Percentiles rank a stretch among this genome's conserved stretches.
phyloP scores from a whole-genome alignment of 2,113 vertebrate genomes.

The Tamias sibiricus region DNA sequence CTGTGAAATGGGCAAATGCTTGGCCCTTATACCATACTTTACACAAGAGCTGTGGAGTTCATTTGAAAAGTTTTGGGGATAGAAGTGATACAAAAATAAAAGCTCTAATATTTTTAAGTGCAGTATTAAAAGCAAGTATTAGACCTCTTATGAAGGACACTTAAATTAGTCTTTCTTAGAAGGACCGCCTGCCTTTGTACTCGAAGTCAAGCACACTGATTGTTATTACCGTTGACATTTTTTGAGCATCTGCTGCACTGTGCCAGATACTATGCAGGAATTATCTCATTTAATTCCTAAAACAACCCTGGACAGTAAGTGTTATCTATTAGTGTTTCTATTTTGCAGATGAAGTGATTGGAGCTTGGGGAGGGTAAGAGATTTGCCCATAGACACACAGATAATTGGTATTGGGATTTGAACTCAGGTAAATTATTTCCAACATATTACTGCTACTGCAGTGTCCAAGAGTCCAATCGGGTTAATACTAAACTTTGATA shows the following conservation, averaged over 20 bases:
- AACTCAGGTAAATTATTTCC: constrained; percentile 58
- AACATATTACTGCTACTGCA: not conserved
- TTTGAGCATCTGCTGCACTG: not conserved
- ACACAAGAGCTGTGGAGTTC: not conserved
- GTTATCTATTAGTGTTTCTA: not conserved
- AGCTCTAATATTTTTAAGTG: not conserved
- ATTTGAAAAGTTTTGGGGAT: not conserved
- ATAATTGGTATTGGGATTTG: not conserved
- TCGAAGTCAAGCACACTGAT: not conserved
- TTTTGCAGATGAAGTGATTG: constrained; percentile 27
- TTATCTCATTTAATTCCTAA: not conserved
- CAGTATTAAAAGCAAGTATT: constrained; percentile 33
- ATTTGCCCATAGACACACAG: not conserved
- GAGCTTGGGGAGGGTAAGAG: not conserved
- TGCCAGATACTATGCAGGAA: not conserved
- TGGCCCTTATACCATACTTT: not conserved
- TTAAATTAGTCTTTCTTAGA: constrained; percentile 21
- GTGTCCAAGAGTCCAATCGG: not conserved
- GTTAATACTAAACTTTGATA: constrained; percentile 15
- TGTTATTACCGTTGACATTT: not conserved
- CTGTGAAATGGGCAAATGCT: constrained; percentile 50
- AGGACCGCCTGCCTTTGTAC: not conserved
- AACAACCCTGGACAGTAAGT: not conserved
- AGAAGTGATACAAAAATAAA: constrained; percentile 11
- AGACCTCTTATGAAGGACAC: not conserved